Percentiles rank a stretch among this genome's conserved stretches.
Conservation (phyloP, 1,140 invertebrate genomes). For the Streblospio benedicti region DNA sequence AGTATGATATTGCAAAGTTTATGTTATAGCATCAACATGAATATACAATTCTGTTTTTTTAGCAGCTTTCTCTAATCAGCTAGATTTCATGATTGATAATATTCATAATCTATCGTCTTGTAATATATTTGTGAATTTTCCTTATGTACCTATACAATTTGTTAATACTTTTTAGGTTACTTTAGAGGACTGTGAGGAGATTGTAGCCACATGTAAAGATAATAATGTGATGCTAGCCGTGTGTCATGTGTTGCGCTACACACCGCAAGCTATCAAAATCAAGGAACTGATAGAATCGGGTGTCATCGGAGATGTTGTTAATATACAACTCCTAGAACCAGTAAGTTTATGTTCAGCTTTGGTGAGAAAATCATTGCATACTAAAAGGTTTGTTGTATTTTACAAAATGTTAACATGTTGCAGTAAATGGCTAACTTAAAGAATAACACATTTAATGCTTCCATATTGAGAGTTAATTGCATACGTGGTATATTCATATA, state of each 20-base stretch:
- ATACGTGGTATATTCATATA: no score
- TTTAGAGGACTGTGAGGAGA: slow-evolving; percentile 46
- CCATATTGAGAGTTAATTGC: no score
- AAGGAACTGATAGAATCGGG: slow-evolving; percentile 47
- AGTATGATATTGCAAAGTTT: slow-evolving; percentile 5
- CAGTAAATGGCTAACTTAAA: background rate
- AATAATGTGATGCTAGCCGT: slow-evolving; percentile 45
- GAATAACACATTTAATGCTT: no score
- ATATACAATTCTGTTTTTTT: background rate
- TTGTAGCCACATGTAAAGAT: slow-evolving; percentile 39
- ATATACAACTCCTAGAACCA: slow-evolving; percentile 50
- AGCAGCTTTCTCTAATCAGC: background rate
- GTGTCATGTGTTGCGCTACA: slow-evolving; percentile 50
- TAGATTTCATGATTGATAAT: background rate
- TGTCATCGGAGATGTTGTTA: slow-evolving; percentile 46
- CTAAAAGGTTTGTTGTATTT: no score
- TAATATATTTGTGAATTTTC: background rate
- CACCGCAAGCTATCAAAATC: slow-evolving; percentile 39
- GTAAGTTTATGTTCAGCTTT: slow-evolving; percentile 31
- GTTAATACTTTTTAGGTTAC: slow-evolving; percentile 28
- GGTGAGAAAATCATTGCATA: no score
- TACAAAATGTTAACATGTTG: background rate
- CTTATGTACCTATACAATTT: background rate
- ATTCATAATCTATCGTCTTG: background rate
- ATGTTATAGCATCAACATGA: background rate